Percentiles rank a stretch among this genome's conserved stretches.
phyloP scores from a whole-genome alignment of 2,113 vertebrate species.

The Erinaceus europaeus region DNA sequence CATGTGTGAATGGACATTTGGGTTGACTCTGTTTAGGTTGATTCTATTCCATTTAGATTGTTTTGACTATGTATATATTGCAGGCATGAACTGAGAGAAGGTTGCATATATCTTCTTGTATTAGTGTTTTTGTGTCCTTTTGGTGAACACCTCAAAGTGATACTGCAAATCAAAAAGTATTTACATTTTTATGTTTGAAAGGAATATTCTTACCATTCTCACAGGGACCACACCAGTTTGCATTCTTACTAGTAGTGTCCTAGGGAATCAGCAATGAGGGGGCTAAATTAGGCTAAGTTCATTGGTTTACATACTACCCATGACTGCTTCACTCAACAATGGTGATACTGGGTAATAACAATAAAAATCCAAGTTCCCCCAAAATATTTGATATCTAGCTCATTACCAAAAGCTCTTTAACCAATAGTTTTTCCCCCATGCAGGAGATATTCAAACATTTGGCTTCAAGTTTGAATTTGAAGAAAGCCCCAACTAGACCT shows the following conservation, averaged over 20 bases:
- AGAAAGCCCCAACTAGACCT: constrained; percentile 29
- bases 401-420: constrained; percentile 24
- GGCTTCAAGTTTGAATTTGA: constrained; percentile 44
- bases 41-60: too few relatives aligned
- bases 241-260: not conserved
- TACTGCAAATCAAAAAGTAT: too few relatives aligned
- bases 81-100: too few relatives aligned
- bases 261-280: not conserved
- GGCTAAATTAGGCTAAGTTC: not conserved
- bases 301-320: not conserved
- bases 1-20: too few relatives aligned
- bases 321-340: not conserved
- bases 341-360: not conserved
- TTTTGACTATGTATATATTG: too few relatives aligned
- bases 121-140: too few relatives aligned
- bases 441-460: constrained; percentile 42
- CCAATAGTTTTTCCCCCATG: not conserved
- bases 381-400: not conserved
- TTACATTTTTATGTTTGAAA: too few relatives aligned
- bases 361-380: not conserved
- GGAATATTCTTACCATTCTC: not conserved
- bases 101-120: too few relatives aligned
- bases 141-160: too few relatives aligned
- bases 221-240: not conserved
- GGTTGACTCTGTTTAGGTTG: too few relatives aligned